These are phyloP conservation scores for Xenopus laevis DNA, from an alignment of 2,113 vertebrate genomes.

Conservation along the genomic window DNA sequence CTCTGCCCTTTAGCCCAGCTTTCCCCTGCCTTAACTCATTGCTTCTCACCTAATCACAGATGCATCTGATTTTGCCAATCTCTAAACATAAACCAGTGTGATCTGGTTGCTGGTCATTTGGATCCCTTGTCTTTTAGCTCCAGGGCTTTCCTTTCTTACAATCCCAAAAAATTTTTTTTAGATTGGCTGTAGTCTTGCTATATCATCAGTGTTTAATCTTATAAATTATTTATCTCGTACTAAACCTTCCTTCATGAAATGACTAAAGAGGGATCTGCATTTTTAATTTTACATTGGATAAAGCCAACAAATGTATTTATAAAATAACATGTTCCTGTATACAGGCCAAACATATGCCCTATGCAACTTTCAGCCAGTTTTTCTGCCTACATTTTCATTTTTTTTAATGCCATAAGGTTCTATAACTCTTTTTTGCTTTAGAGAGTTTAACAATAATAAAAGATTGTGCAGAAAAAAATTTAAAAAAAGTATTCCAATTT, in stretches of 20 bases:
- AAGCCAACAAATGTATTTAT: not conserved
- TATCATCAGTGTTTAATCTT: no score
- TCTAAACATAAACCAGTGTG: no score
- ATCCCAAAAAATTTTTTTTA: no score
- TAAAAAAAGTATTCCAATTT: not conserved
- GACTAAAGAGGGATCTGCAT: not conserved
- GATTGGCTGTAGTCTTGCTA: no score
- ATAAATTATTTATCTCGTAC: no score
- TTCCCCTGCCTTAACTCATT: no score
- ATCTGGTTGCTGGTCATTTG: no score
- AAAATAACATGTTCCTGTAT: not conserved
- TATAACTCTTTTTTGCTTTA: not conserved
- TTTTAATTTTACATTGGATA: not conserved
- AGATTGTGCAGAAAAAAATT: not conserved
- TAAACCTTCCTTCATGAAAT: not conserved
- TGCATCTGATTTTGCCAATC: no score
- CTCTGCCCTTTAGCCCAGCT: no score
- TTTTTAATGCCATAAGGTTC: not conserved
- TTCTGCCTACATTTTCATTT: not conserved
- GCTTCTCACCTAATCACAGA: no score
- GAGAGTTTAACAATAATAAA: not conserved
- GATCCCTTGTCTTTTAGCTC: no score
- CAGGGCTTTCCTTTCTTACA: no score
- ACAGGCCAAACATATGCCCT: constrained; percentile 6
- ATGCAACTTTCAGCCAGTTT: not conserved